Percentiles rank a stretch among this genome's conserved stretches.
Evolutionary conservation across 2,888 invertebrate genomes (phyloP).

Genomic region (Tetanocera ferruginea): DNA sequence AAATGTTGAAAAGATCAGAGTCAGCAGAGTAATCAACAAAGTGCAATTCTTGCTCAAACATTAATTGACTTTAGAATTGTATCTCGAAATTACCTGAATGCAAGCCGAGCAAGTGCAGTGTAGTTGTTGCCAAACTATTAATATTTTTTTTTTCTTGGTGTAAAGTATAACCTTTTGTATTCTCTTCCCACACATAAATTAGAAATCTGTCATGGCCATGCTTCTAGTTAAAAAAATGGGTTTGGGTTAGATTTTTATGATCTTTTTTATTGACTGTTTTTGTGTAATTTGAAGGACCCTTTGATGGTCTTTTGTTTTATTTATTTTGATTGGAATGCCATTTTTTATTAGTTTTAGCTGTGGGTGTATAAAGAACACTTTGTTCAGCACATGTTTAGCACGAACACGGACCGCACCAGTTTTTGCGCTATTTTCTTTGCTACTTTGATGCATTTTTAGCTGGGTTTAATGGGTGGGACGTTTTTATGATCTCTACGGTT

Average conservation of each 20-base stretch:
- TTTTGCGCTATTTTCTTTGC: neutral
- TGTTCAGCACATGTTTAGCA: slow-evolving; percentile 43
- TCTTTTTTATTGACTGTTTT: neutral
- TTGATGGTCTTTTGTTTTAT: slow-evolving; percentile 1
- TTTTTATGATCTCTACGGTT: neutral
- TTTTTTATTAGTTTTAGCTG: slow-evolving; percentile 34
- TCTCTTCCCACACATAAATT: slow-evolving; percentile 44
- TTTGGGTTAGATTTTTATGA: slow-evolving; percentile 25
- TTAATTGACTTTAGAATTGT: neutral
- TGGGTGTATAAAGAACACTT: slow-evolving; percentile 46
- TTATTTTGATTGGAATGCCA: slow-evolving; percentile 42
- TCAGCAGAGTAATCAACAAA: neutral
- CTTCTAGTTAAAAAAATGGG: slow-evolving; percentile 39
- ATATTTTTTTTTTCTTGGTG: neutral
- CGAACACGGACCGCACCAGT: neutral
- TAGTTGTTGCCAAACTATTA: neutral
- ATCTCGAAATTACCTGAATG: neutral
- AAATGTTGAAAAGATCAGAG: neutral
- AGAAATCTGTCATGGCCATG: slow-evolving; percentile 46
- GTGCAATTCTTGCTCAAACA: neutral
- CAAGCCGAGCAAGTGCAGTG: neutral
- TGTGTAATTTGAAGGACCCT: neutral
- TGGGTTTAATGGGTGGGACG: neutral
- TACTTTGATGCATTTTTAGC: neutral
- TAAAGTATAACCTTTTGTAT: neutral